Base-by-base conservation (phyloP, 1,140 invertebrate genomes). In the Pseudomyrmex cubaensis region DNA sequence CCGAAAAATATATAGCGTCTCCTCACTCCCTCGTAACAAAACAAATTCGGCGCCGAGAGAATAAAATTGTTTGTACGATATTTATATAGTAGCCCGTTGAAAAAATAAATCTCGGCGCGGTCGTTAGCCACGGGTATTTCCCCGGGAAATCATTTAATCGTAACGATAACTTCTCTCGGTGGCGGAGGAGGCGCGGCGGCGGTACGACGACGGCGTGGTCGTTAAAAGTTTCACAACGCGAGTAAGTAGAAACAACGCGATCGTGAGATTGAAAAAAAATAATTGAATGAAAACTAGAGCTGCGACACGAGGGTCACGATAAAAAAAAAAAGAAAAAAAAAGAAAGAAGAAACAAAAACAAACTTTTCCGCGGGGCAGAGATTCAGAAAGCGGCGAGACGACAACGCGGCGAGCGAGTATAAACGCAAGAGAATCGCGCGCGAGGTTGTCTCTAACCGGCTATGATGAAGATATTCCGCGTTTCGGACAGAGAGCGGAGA, bases 91-190 rank as follows among this genome's bases (percentile, higher is more conserved):
- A 52, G 59, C 72, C 57, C 25, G 56, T 67, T 67, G 35, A 74
- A 87, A 76, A 83, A 70, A 77, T 77, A 75, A 50, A 22, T 75
- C 48, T 67, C 48, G 66, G 20, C 48, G 64, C 78, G 76, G 75
- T 48, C 56, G 76, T 80, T 80, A 80, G 66, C 76, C 22, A 56
- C 44, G 66, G 46, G 48, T 48, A 59, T 72, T 80, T 20, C 67
- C 54, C 76, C 35, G 76, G 76, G 66, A 77, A 77, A 80, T 80
- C 76, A 80, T 80, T 80, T 80, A 80, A 80, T 75, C 78, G 78
- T 64, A 75, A 70, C 66, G 76, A 80, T 80, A 69, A 75, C 69
- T 75, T 73, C 72, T 63, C 78, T 63, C 78, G 78, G 59, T 52
- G 35, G 78, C 57, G 35, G 61, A 54, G 72, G 8, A 17, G 78